Evolutionary conservation across 2,797 vertebrate species (phyloP).

Genomic region (Balearica regulorum): DNA sequence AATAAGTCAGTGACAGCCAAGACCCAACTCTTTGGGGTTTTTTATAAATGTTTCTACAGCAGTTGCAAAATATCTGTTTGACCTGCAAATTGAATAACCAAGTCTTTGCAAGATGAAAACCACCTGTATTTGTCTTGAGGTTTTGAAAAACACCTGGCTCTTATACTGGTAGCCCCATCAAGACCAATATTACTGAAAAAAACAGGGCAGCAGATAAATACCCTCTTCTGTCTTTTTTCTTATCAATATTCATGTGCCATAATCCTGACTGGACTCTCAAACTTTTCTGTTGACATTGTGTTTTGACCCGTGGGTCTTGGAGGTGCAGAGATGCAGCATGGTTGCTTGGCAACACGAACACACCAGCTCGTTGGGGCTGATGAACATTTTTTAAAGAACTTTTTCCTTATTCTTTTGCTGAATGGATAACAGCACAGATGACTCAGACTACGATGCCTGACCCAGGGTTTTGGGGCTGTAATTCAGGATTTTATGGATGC

Average conservation of each 20-base stretch:
- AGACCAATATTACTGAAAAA: neutral
- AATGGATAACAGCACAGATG: neutral
- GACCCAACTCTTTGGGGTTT: neutral
- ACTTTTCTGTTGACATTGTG: constrained; percentile 4
- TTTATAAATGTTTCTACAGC: neutral
- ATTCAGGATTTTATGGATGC: neutral
- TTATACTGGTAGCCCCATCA: neutral
- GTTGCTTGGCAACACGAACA: constrained; percentile 50
- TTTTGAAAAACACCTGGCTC: neutral
- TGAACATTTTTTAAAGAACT: neutral
- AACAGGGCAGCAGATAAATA: neutral
- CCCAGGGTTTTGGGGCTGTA: neutral
- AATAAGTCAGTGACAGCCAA: neutral
- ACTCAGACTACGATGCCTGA: neutral
- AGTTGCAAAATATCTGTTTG: neutral
- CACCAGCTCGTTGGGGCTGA: neutral
- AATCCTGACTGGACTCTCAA: neutral
- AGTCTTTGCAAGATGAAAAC: neutral
- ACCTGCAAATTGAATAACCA: neutral
- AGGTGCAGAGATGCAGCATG: neutral
- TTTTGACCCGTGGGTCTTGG: constrained; percentile 2
- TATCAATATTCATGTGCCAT: constrained; percentile 5
- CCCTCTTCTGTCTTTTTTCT: neutral
- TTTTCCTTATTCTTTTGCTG: neutral
- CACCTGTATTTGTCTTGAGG: neutral